Base-by-base conservation (phyloP, 2,888 invertebrate species). In the Orchesella flavescens region DNA sequence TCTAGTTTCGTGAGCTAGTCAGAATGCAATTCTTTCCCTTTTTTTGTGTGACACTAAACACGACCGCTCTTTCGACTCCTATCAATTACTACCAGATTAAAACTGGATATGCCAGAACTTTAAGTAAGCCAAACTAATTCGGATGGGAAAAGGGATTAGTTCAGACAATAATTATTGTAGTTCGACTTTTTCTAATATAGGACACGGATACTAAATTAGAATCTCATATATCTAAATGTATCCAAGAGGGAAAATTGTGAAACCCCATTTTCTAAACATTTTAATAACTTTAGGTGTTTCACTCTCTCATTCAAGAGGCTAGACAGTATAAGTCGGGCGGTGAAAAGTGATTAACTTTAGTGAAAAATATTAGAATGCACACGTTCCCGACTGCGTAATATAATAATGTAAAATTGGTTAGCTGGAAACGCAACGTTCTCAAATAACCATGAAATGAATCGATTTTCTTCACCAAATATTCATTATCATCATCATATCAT, bases 401-500 rank as follows among this genome's bases (percentile, higher is more conserved):
- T n/a, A n/a, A 34, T 34, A n/a, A 34, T 34, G 34, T 34, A 34
- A 34, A 34, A 34, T 7, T 34, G 7, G 34, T 34, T 34, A 34
- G 2, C 7, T 34, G 34, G 34, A 7, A 34, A 34, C 34, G 34
- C 7, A 34, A 34, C 34, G 34, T 34, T 34, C 7, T 34, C 34
- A 34, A n/a, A 34, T 7, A 34, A 49, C 49, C 49, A 49, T 49
- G 21, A 57, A 63, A 68, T 69, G 65, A 55, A 55, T 77, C 43
- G 69, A 59, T 59, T 69, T 68, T 77, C 77, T 68, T 77, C 77
- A 59, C 49, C 43, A 49, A 68, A 76, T 44, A 77, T 77, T 61
- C 77, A 74, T 63, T 61, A 69, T 46, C 46, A 49, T 77, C 57
- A 66, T 65, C 17, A 65, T 75, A n/a, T n/a, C 69, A 73, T 73